A percentile compares a stretch with the other conserved stretches of the same genome.
Conservation (phyloP, 92 coral and sea anemone genomes). For the Micromussa lordhowensis region DNA sequence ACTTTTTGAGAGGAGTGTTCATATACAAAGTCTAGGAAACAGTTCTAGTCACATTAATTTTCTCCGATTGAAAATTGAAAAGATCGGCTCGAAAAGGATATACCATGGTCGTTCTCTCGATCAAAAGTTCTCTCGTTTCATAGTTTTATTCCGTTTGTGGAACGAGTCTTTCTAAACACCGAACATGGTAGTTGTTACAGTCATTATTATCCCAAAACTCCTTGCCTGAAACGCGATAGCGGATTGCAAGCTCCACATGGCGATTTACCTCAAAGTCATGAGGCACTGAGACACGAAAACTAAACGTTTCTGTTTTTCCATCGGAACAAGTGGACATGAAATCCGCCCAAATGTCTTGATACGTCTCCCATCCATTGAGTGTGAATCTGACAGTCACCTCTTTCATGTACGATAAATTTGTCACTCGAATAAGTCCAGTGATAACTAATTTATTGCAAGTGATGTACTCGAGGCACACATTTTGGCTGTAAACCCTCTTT, state of each 20-base stretch:
- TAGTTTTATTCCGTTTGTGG: not conserved
- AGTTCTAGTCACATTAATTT: too few relatives aligned
- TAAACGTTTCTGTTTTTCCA: slow-evolving; percentile 76
- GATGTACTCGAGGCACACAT: slow-evolving; percentile 72
- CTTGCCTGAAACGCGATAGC: slow-evolving; percentile 55
- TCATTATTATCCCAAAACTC: slow-evolving; percentile 82
- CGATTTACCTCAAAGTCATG: slow-evolving; percentile 51
- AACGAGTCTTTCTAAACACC: slow-evolving; percentile 15
- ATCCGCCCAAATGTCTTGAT: slow-evolving; percentile 72
- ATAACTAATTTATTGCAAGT: slow-evolving; percentile 68
- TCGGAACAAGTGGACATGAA: slow-evolving; percentile 77
- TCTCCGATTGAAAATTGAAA: too few relatives aligned
- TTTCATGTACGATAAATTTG: slow-evolving; percentile 72
- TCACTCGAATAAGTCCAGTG: slow-evolving; percentile 73
- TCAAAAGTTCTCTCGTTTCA: not conserved
- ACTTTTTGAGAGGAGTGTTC: not conserved
- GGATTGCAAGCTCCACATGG: slow-evolving; percentile 66
- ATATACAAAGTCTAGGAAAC: not conserved
- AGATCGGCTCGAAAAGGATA: not conserved
- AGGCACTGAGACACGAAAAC: slow-evolving; percentile 73
- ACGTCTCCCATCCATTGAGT: slow-evolving; percentile 66
- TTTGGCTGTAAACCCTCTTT: slow-evolving; percentile 34
- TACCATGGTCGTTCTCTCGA: not conserved
- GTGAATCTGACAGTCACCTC: slow-evolving; percentile 78
- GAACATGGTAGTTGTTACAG: slow-evolving; percentile 58